Evolutionary conservation across 2,888 invertebrate species (phyloP).

Genomic region (Anarsia innoxiella): DNA sequence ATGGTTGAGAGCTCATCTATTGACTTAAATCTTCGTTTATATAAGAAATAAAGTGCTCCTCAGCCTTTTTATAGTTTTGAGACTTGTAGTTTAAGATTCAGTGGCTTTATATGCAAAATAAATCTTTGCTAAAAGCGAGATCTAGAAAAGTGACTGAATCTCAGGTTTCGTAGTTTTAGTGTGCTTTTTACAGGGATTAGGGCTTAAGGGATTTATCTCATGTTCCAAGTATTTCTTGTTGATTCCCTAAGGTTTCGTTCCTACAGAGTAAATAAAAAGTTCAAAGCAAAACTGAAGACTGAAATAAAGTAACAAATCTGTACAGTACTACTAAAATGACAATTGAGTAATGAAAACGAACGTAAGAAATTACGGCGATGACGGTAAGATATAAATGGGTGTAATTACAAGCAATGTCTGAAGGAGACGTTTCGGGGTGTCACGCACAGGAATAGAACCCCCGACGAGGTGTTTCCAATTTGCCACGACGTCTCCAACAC

Average conservation of each 20-base stretch:
- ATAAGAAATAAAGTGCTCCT: conserved; percentile 37
- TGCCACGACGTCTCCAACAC: conserved; percentile 44
- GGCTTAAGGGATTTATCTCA: too few species aligned
- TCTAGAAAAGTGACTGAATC: too few species aligned
- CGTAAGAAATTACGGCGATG: conserved; percentile 26
- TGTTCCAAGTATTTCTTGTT: too few species aligned
- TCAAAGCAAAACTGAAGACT: too few species aligned
- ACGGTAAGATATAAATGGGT: conserved; percentile 46
- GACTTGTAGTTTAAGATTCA: conserved; percentile 6
- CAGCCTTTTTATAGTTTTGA: conserved; percentile 30
- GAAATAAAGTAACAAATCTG: too few species aligned
- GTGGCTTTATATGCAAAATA: conserved; percentile 6
- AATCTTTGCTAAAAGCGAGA: conserved; percentile 5
- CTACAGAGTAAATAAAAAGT: too few species aligned
- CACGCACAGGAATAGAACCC: conserved; percentile 65
- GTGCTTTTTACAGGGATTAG: too few species aligned
- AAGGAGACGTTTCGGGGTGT: conserved; percentile 33
- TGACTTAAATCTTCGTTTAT: neutral
- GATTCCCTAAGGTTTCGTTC: too few species aligned
- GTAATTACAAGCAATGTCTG: conserved; percentile 48
- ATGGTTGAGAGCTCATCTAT: neutral
- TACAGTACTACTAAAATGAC: neutral
- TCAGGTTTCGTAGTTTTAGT: too few species aligned
- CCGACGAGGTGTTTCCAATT: conserved; percentile 65
- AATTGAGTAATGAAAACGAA: neutral